Evolutionary conservation across 2,888 invertebrate species (phyloP).

Genomic region (Mesochorus sp.): DNA sequence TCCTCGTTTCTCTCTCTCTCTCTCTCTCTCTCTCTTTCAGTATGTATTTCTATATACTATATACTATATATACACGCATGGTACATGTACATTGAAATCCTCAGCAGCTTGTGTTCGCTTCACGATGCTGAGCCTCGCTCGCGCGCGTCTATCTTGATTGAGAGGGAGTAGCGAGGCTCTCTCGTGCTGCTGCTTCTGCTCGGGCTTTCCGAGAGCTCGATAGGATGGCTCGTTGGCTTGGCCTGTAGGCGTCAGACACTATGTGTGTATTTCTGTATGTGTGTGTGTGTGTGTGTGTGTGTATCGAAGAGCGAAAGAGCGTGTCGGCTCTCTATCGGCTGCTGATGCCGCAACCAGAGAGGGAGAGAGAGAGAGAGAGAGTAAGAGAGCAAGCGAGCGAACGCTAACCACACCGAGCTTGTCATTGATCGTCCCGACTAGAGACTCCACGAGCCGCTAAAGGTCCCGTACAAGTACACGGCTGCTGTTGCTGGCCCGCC

Average conservation of each 20-base stretch:
- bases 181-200: conserved; percentile 58
- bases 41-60: not conserved
- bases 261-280: too few species aligned
- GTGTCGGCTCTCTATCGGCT: conserved; percentile 52
- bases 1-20: conserved; percentile 67
- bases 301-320: conserved; percentile 66
- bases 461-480: conserved; percentile 80
- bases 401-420: conserved; percentile 70
- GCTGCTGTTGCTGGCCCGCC: conserved; percentile 71
- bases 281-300: conserved; percentile 44
- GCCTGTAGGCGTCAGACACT: conserved; percentile 62
- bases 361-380: too few species aligned
- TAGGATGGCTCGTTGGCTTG: conserved; percentile 61
- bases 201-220: conserved; percentile 49
- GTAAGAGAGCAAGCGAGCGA: too few species aligned
- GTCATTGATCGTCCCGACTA: conserved; percentile 80
- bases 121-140: conserved; percentile 67
- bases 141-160: conserved; percentile 81
- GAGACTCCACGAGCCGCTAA: conserved; percentile 78
- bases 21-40: conserved; percentile 50
- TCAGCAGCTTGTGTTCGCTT: conserved; percentile 71
- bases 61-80: conserved; percentile 1
- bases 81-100: conserved; percentile 56
- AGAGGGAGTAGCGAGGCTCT: conserved; percentile 77
- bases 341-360: conserved; percentile 63